Evolutionary conservation across 2,888 invertebrate species (phyloP).

Genomic region (Bimastos eiseni): DNA sequence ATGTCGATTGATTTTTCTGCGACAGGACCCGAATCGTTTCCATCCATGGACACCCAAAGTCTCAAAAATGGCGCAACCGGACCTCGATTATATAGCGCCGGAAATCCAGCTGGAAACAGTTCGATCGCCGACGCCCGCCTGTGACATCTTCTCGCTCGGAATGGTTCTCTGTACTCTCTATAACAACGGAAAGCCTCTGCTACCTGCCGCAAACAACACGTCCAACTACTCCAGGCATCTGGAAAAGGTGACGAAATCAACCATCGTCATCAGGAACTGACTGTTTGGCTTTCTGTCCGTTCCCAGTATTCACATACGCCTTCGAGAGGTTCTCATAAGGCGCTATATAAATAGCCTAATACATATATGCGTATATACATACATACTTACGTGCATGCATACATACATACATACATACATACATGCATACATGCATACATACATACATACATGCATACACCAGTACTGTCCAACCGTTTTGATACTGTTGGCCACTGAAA

Average conservation of each 20-base stretch:
- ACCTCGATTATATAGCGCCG: conserved; percentile 90
- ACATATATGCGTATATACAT: neutral
- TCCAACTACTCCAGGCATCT: conserved; percentile 86
- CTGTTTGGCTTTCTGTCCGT: neutral
- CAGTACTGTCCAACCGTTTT: no score
- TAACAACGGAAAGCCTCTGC: conserved; percentile 83
- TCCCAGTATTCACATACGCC: neutral
- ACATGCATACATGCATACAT: neutral
- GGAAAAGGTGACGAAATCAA: conserved; percentile 72
- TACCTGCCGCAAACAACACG: conserved; percentile 88
- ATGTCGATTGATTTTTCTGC: neutral
- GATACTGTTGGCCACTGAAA: no score
- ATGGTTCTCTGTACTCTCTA: conserved; percentile 90
- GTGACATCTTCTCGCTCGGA: conserved; percentile 95
- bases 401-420: neutral
- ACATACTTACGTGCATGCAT: neutral
- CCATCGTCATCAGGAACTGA: neutral
- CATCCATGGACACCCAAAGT: conserved; percentile 87
- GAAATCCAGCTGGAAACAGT: conserved; percentile 77
- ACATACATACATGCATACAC: neutral
- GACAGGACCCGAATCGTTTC: conserved; percentile 72
- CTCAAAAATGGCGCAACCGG: conserved; percentile 90
- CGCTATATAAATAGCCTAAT: no score
- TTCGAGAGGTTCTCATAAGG: no score
- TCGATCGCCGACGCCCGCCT: conserved; percentile 72